phyloP scores from a whole-genome alignment of 2,888 invertebrate genomes.

The Clepsis dumicolana region DNA sequence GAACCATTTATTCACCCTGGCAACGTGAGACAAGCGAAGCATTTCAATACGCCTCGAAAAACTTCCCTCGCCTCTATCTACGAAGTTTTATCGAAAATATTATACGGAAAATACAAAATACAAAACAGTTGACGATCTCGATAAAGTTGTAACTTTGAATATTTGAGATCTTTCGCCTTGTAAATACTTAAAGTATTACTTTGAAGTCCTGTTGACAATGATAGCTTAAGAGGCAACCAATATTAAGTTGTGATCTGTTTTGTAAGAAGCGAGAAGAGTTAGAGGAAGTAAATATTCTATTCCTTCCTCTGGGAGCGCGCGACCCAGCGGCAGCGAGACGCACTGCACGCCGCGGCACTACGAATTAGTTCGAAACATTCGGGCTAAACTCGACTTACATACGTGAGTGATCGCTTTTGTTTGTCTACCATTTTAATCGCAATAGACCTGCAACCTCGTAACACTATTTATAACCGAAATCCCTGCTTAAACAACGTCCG shows the following conservation, averaged over 20 bases:
- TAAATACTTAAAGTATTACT: neutral
- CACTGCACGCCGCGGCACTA: too few relatives aligned
- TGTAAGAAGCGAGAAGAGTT: too few relatives aligned
- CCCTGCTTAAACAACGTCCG: neutral
- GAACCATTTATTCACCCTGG: neutral
- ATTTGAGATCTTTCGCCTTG: constrained; percentile 3
- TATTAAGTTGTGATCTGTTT: neutral
- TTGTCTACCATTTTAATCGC: too few relatives aligned
- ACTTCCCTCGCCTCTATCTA: constrained; percentile 19
- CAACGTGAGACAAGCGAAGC: neutral
- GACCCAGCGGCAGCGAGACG: too few relatives aligned
- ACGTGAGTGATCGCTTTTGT: too few relatives aligned
- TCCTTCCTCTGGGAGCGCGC: too few relatives aligned
- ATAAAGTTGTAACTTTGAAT: constrained; percentile 12
- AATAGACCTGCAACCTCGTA: too few relatives aligned
- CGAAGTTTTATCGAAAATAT: constrained; percentile 22
- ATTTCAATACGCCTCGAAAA: neutral
- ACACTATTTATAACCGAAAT: neutral
- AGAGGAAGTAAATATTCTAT: too few relatives aligned
- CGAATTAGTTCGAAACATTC: too few relatives aligned
- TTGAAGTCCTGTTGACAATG: constrained; percentile 6
- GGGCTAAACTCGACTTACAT: too few relatives aligned
- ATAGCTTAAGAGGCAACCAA: neutral
- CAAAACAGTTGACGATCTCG: constrained; percentile 2
- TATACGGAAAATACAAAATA: too few relatives aligned